These are phyloP conservation scores for Salticus scenicus DNA, from an alignment of 2,888 invertebrate species.

Conservation along the genomic window DNA sequence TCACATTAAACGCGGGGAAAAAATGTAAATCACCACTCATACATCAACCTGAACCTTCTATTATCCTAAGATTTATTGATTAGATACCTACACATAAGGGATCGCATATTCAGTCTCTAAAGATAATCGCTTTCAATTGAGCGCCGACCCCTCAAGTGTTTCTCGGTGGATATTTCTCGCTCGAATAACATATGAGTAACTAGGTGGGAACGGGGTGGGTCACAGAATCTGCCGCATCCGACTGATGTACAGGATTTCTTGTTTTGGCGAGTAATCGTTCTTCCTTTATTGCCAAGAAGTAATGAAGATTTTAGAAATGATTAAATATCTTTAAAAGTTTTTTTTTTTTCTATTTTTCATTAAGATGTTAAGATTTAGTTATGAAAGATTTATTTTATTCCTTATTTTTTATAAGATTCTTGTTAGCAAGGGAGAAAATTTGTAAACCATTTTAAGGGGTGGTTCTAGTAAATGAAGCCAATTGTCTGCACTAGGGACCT, in stretches of 20 bases:
- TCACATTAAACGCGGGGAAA: slow-evolving; percentile 6
- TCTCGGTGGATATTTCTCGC: slow-evolving; percentile 55
- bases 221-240: slow-evolving; percentile 49
- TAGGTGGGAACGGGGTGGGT: slow-evolving; percentile 53
- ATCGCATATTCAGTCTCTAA: background rate
- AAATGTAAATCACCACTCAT: background rate
- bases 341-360: too few species aligned
- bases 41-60: background rate
- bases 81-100: background rate
- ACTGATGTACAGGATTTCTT: background rate
- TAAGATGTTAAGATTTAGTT: too few species aligned
- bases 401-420: too few species aligned
- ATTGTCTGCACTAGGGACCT: too few species aligned
- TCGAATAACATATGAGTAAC: slow-evolving; percentile 66
- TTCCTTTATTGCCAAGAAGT: background rate
- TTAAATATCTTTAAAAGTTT: too few species aligned
- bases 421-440: too few species aligned
- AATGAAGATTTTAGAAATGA: too few species aligned
- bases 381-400: too few species aligned
- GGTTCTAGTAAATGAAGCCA: too few species aligned
- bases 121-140: background rate
- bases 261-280: slow-evolving; percentile 24
- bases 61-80: slow-evolving; percentile 7
- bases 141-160: slow-evolving; percentile 7
- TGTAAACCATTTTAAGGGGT: too few species aligned